Percentiles rank a stretch among this genome's conserved stretches.
Conservation (phyloP, 1,140 invertebrate species). For the Sinella curviseta region DNA sequence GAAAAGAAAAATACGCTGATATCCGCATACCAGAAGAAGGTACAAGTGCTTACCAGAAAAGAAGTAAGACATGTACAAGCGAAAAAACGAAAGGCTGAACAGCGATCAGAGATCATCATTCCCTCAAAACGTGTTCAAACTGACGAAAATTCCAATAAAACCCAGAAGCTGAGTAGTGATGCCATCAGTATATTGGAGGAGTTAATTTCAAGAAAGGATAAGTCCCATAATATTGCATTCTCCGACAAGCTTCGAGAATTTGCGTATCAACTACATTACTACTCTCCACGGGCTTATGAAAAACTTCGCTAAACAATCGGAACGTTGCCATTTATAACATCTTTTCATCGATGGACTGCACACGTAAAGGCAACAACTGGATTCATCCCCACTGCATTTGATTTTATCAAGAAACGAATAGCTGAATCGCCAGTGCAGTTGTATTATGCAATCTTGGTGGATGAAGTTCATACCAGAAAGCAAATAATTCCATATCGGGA, state of each 20-base stretch:
- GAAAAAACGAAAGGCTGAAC: too few relatives aligned
- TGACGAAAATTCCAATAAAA: too few relatives aligned
- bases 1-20: too few relatives aligned
- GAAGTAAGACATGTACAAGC: too few relatives aligned
- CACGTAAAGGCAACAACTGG: background rate
- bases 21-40: too few relatives aligned
- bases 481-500: background rate
- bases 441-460: background rate
- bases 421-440: background rate
- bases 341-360: background rate
- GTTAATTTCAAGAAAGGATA: background rate
- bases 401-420: background rate
- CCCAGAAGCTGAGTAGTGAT: too few relatives aligned
- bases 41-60: too few relatives aligned
- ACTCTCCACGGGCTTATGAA: background rate
- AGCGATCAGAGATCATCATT: too few relatives aligned
- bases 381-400: background rate
- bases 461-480: slow-evolving; percentile 24
- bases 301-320: background rate
- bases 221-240: background rate
- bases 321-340: background rate
- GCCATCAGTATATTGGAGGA: background rate
- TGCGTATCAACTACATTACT: background rate
- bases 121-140: too few relatives aligned
- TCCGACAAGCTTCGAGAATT: background rate